These are phyloP conservation scores for Anas flavirostris DNA, from an alignment of 2,797 vertebrate species.

Conservation along the genomic window DNA sequence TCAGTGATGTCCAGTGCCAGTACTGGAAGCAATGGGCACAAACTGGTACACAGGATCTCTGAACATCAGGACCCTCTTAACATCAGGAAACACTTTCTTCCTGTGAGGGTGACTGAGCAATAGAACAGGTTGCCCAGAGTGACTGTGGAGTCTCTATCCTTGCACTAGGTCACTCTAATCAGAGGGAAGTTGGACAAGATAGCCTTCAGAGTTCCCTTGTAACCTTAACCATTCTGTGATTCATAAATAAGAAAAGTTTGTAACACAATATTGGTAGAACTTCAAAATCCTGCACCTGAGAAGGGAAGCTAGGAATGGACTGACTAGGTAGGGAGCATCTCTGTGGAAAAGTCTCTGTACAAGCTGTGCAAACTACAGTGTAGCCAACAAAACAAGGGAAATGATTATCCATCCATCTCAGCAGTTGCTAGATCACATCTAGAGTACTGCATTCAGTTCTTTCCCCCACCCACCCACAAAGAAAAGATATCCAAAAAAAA, in stretches of 20 bases:
- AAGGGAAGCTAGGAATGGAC: not conserved
- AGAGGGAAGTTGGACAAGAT: not conserved
- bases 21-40: not conserved
- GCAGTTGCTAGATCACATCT: not conserved
- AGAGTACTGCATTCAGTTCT: not conserved
- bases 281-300: not conserved
- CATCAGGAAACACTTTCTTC: not conserved
- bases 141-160: not conserved
- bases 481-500: not conserved
- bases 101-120: not conserved
- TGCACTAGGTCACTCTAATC: not conserved
- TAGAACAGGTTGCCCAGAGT: not conserved
- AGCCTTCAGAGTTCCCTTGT: not conserved
- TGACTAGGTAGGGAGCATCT: not conserved
- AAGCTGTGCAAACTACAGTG: not conserved
- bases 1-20: not conserved
- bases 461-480: not conserved
- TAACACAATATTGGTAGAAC: not conserved
- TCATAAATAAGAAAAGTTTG: not conserved
- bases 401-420: not conserved
- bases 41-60: not conserved
- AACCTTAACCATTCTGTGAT: not conserved
- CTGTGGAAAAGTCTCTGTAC: not conserved
- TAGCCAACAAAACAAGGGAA: not conserved
- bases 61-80: not conserved